Evolutionary conservation across 2,113 vertebrate genomes (phyloP), one percentile per base, ranked within the genome.

Genomic region (Pica pica): DNA sequence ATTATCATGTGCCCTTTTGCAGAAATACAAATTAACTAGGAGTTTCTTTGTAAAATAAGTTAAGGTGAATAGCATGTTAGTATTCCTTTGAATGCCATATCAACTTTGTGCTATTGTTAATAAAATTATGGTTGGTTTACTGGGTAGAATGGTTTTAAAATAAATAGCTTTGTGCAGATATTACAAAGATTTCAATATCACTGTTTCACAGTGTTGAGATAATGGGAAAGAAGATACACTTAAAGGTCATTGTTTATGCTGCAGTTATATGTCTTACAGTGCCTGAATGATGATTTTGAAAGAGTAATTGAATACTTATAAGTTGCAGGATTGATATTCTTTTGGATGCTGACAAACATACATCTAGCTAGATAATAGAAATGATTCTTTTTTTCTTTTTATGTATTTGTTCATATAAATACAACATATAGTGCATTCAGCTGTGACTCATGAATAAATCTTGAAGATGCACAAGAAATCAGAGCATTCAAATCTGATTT

Each of bases 231-330:
- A 89, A 92, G 90, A 94, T 94, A 84, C 15, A 14, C 68, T 93
- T 95, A 97, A 98, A 97, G 97, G 97, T 98, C 97, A 97, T 94
- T 96, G 93, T 96, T 96, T 97, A 95, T 95, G 75, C 86, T 93
- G 74, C 84, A 89, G 92, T 95, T 95, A 49, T 80, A 74, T 53
- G 65, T 95, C 84, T 97, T 96, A 96, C 80, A 96, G 87, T 95
- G 94, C 71, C 81, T 96, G 96, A 95, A 93, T 95, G 87, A 95
- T 92, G 93, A 93, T 96, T 97, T 87, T 71, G 42, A 92, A 94
- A 96, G 80, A 96, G 59, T 88, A 71, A 80, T 90, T 96, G 96
- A 94, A 97, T 81, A 52, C 82, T 90, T 90, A 78, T 5, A 94
- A 94, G 65, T 70, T 89, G 53, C 53, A 94, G 83, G 83, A 94